Base-by-base conservation (phyloP, 2,797 vertebrate genomes). In the Amazona ochrocephala region DNA sequence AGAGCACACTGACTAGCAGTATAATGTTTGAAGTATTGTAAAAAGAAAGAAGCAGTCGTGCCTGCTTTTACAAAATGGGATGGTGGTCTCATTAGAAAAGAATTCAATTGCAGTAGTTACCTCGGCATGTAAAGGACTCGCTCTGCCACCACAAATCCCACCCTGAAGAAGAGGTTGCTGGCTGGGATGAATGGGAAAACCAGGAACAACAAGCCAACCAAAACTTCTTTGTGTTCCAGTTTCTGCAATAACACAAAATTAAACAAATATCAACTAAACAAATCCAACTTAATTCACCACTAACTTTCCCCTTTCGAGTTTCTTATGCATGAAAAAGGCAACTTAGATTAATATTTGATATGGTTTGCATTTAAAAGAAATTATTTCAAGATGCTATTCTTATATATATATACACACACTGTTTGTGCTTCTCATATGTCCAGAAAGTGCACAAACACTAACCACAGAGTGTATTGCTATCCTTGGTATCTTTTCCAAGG, bases 111-210 rank as follows among this genome's bases (percentile, higher is more conserved):
- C 73, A 73, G 47, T 95, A 97, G 87, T 97, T 98, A 99, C 99
- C 99, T 99, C 54, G 99, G 99, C 99, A 99, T 99, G 98, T 99
- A 99, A 95, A 99, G 99, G 92, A 99, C 98, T 95, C 99, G 98
- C 96, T 99, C 99, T 4, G 99, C 99, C 97, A 99, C 99, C 79
- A 99, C 99, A 96, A 99, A 99, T 89, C 99, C 99, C 97, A 99
- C 99, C 90, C 98, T 98, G 98, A 99, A 99, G 98, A 99, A 99
- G 83, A 99, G 98, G 97, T 99, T 99, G 97, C 98, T 99, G 97
- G 99, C 99, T 66, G 99, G 99, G 94, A 99, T 98, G 98, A 99
- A 99, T 86, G 99, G 99, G 96, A 99, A 99, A 90, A 99, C 97
- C 96, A 99, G 98, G 97, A 99, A 99, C 96, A 99, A 95, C 83